Conservation (phyloP, 2,797 vertebrate genomes). For the Malurus splendens region DNA sequence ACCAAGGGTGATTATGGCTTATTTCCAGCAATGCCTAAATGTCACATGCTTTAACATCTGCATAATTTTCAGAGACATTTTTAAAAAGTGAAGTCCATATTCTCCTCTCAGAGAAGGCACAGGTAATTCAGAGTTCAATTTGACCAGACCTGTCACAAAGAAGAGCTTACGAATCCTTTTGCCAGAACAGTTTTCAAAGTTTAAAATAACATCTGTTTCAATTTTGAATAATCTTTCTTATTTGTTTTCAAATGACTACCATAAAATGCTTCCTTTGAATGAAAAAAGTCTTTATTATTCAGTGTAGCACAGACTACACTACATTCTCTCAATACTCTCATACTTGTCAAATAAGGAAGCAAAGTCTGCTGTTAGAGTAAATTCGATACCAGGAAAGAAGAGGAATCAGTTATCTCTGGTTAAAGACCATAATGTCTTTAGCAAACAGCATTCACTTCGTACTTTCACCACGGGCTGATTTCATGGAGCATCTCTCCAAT, state of each 20-base stretch:
- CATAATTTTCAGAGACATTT: not conserved
- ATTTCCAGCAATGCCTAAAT: not conserved
- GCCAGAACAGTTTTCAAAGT: not conserved
- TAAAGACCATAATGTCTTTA: not conserved
- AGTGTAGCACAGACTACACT: constrained; percentile 11
- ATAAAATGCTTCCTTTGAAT: constrained; percentile 65
- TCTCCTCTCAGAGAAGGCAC: not conserved
- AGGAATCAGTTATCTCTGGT: not conserved
- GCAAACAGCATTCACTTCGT: not conserved
- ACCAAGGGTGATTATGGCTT: not conserved
- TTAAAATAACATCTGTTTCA: constrained; percentile 67
- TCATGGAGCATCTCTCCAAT: not conserved
- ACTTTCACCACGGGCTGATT: not conserved
- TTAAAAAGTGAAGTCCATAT: not conserved
- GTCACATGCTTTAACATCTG: not conserved
- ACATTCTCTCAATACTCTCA: not conserved
- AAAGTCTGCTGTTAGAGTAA: not conserved
- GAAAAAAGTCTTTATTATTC: not conserved
- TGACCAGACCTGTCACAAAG: not conserved
- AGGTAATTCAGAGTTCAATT: not conserved
- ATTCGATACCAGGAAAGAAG: not conserved
- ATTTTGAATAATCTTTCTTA: constrained; percentile 56
- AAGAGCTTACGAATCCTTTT: not conserved
- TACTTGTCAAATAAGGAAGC: constrained; percentile 5
- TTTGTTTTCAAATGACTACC: constrained; percentile 52